These are phyloP conservation scores for Drosophila gunungcola DNA, from an alignment of 1,140 invertebrate genomes.

Conservation along the genomic window DNA sequence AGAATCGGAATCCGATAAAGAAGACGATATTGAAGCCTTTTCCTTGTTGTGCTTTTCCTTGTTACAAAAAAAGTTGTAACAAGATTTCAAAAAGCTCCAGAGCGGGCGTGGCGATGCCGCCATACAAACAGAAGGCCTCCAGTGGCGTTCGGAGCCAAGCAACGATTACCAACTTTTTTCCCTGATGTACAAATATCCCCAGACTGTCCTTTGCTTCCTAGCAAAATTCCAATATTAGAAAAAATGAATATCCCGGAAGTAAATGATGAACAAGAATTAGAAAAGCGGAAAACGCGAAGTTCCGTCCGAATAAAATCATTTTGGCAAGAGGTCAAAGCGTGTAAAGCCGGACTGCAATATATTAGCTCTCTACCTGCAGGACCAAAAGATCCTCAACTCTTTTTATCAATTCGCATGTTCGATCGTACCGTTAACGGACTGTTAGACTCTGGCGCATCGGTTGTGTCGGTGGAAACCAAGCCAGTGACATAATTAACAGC, in stretches of 20 bases:
- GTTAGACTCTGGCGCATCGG: background rate
- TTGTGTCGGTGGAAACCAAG: background rate
- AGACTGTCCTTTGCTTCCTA: background rate
- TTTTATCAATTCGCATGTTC: background rate
- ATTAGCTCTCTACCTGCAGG: too few species aligned
- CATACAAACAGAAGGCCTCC: slow-evolving; percentile 1
- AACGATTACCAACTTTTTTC: background rate
- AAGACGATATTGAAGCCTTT: too few species aligned
- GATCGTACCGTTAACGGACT: slow-evolving; percentile 1
- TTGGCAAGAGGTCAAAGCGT: background rate
- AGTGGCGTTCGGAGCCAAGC: background rate
- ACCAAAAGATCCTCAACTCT: background rate
- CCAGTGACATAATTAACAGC: background rate
- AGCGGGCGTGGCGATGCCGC: slow-evolving; percentile 3
- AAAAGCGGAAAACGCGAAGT: background rate
- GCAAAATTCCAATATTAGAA: background rate
- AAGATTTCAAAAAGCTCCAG: slow-evolving; percentile 12
- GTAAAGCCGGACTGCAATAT: background rate
- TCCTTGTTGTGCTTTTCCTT: too few species aligned
- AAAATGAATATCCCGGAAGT: background rate
- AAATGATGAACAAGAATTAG: background rate
- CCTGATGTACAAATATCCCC: background rate
- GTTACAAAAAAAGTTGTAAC: slow-evolving; percentile 3
- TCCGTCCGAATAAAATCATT: background rate
- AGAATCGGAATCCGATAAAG: too few species aligned